These are phyloP conservation scores for Pelobates fuscus DNA, from an alignment of 2,113 vertebrate species.

Conservation along the genomic window DNA sequence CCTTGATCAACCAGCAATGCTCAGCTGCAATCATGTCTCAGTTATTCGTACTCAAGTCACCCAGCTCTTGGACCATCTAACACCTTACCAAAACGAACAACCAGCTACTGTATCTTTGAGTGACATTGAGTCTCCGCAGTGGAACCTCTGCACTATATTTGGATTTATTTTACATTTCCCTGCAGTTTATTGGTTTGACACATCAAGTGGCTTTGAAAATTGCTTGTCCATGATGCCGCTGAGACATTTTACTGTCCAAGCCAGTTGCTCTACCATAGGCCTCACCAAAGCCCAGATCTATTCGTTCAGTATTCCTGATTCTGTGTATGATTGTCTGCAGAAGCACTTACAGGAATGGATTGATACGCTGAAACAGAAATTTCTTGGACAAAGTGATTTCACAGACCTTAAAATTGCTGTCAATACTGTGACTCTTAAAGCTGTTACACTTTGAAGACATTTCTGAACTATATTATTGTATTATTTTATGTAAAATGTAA, in stretches of 20 bases:
- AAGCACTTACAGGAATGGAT: constrained; percentile 71
- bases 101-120: constrained; percentile 53
- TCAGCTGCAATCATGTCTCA: constrained; percentile 39
- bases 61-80: constrained; percentile 66
- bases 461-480: too few species aligned
- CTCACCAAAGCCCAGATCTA: constrained; percentile 70
- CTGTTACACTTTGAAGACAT: constrained; percentile 74
- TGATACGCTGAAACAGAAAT: constrained; percentile 65
- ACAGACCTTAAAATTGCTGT: constrained; percentile 73
- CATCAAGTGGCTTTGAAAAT: constrained; percentile 69
- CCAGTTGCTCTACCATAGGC: constrained; percentile 62
- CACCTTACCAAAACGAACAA: background rate
- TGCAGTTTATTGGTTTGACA: constrained; percentile 77
- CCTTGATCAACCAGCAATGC: constrained; percentile 63
- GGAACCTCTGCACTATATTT: constrained; percentile 87
- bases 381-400: constrained; percentile 74
- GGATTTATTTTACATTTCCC: constrained; percentile 89
- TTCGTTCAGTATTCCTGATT: constrained; percentile 88
- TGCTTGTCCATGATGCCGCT: constrained; percentile 84
- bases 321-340: constrained; percentile 63
- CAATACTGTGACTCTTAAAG: constrained; percentile 72
- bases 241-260: constrained; percentile 70
- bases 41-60: constrained; percentile 56
- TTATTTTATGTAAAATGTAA: too few species aligned
- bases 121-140: constrained; percentile 55